phyloP scores from a whole-genome alignment of 2,113 vertebrate genomes.

The Leucopternis melanops region DNA sequence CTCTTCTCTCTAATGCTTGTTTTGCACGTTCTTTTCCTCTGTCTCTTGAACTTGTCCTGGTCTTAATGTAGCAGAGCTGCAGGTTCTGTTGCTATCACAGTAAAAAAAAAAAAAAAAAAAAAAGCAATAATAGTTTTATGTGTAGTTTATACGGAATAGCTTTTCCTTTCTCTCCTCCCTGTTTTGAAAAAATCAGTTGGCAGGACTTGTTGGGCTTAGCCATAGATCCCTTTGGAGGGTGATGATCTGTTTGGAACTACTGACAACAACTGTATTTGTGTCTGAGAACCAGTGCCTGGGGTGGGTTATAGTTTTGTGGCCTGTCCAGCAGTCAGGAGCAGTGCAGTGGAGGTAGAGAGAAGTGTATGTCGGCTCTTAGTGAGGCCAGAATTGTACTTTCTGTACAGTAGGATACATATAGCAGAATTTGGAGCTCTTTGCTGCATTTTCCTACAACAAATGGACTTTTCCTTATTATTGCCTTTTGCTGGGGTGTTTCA shows the following conservation, averaged over 20 bases:
- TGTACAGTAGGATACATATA: background rate
- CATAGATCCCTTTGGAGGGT: background rate
- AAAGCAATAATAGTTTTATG: accelerated
- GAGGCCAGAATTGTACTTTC: background rate
- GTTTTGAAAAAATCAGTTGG: background rate
- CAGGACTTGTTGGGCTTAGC: background rate
- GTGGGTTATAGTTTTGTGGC: background rate
- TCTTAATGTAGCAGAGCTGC: background rate
- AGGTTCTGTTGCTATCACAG: background rate
- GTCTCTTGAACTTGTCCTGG: background rate
- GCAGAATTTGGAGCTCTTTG: background rate
- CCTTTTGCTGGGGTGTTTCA: background rate
- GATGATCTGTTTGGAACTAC: background rate
- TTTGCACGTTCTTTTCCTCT: background rate
- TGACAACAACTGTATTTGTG: background rate
- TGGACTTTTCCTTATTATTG: background rate
- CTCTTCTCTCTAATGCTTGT: background rate
- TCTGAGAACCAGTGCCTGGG: background rate
- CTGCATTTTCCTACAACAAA: background rate
- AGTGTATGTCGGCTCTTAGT: background rate
- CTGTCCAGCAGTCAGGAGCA: background rate
- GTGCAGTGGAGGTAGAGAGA: no score
- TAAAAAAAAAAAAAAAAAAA: background rate
- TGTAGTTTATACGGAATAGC: background rate
- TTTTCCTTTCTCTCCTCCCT: background rate